A percentile compares a stretch with the other conserved stretches of the same genome.
Evolutionary conservation across 1,140 invertebrate genomes (phyloP).

Genomic region (Medauroidea extradentata): DNA sequence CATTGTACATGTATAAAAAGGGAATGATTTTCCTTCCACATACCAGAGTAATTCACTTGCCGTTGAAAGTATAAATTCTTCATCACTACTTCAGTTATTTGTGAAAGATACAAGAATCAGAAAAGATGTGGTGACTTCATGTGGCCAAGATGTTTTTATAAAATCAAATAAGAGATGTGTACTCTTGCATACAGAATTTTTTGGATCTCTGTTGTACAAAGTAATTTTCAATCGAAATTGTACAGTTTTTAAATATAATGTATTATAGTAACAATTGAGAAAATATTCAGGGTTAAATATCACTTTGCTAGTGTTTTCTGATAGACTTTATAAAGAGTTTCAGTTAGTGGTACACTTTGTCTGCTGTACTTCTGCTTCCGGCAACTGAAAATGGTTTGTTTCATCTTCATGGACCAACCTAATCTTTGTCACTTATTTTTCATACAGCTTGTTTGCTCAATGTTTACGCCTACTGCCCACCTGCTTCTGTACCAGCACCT

Average conservation of each 20-base stretch:
- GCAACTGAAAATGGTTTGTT: not conserved
- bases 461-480: not conserved
- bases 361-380: no score
- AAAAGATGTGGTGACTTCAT: not conserved
- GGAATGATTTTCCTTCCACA: not conserved
- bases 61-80: not conserved
- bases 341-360: not conserved
- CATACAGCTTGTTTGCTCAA: not conserved
- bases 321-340: not conserved
- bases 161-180: not conserved
- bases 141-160: slow-evolving; percentile 6
- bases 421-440: not conserved
- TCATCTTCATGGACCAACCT: not conserved
- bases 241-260: slow-evolving; percentile 13
- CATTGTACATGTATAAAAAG: slow-evolving; percentile 4
- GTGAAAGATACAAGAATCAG: not conserved
- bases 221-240: slow-evolving; percentile 1
- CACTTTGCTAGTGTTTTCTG: not conserved
- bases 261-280: not conserved
- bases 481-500: no score
- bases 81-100: not conserved
- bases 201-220: slow-evolving; percentile 7
- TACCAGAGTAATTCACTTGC: not conserved
- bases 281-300: slow-evolving; percentile 1
- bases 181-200: not conserved